Evolutionary conservation across 2,888 invertebrate genomes (phyloP).

Genomic region (Serripes groenlandicus): DNA sequence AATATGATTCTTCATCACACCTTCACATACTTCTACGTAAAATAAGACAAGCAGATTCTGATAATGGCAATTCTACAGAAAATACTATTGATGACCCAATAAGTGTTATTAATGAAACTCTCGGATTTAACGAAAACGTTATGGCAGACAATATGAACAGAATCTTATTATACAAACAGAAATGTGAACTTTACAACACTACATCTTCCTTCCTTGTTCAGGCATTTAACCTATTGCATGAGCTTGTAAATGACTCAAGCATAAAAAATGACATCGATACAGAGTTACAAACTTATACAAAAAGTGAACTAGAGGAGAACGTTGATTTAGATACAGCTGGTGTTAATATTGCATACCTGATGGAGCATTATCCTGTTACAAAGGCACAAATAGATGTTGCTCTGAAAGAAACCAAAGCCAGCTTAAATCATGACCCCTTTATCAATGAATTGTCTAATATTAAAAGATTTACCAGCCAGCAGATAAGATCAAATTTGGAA

Average conservation of each 20-base stretch:
- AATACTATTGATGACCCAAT: slow-evolving; percentile 23
- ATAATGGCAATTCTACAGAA: neutral
- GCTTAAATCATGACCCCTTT: slow-evolving; percentile 18
- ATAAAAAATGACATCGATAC: neutral
- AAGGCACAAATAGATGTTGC: slow-evolving; percentile 1
- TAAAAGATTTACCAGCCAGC: slow-evolving; percentile 5
- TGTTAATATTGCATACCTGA: slow-evolving; percentile 20
- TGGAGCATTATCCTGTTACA: slow-evolving; percentile 36
- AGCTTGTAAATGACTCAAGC: slow-evolving; percentile 40
- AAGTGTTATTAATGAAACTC: slow-evolving; percentile 15
- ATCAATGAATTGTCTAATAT: slow-evolving; percentile 26
- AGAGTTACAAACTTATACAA: neutral
- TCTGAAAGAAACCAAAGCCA: slow-evolving; percentile 4
- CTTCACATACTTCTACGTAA: slow-evolving; percentile 36
- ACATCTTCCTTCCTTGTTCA: slow-evolving; percentile 23
- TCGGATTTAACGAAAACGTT: slow-evolving; percentile 1
- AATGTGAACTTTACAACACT: slow-evolving; percentile 37
- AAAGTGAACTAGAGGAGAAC: neutral
- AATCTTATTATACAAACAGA: slow-evolving; percentile 25
- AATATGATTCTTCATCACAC: slow-evolving; percentile 34
- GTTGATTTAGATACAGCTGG: slow-evolving; percentile 29
- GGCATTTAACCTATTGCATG: slow-evolving; percentile 17
- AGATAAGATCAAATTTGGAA: slow-evolving; percentile 21
- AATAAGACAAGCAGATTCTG: slow-evolving; percentile 22
- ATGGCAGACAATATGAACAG: slow-evolving; percentile 22